Percentiles rank a stretch among this genome's conserved stretches.
These are phyloP conservation scores for Emydura subglobosa DNA, from an alignment of 2,113 vertebrate genomes.

Conservation along the genomic window DNA sequence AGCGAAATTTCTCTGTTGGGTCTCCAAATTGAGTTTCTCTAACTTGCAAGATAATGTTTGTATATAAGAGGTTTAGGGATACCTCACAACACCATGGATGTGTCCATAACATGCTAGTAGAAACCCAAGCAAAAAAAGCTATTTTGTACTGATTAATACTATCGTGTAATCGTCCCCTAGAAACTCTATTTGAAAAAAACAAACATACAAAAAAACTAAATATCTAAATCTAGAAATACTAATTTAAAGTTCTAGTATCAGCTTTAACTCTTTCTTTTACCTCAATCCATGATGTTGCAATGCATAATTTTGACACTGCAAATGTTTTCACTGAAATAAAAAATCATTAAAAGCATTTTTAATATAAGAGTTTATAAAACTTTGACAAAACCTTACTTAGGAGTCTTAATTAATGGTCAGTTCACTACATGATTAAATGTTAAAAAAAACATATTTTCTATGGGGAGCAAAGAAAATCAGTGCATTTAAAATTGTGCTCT, in stretches of 20 bases:
- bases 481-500: background rate
- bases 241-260: fast-evolving
- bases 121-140: background rate
- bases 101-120: background rate
- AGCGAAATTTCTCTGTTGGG: background rate
- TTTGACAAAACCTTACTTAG: background rate
- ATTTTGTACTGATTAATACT: background rate
- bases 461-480: background rate
- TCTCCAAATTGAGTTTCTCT: background rate
- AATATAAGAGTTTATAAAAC: background rate
- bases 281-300: background rate
- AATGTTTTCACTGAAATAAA: background rate
- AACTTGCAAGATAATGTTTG: background rate
- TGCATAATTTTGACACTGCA: background rate
- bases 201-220: background rate
- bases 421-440: background rate
- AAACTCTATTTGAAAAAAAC: background rate
- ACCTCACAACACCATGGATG: background rate
- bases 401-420: background rate
- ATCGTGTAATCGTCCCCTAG: background rate
- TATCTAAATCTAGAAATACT: background rate
- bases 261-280: background rate
- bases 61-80: background rate
- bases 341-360: background rate
- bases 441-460: background rate